phyloP scores from a whole-genome alignment of 1,140 invertebrate species.

The Phocides pigmalion region DNA sequence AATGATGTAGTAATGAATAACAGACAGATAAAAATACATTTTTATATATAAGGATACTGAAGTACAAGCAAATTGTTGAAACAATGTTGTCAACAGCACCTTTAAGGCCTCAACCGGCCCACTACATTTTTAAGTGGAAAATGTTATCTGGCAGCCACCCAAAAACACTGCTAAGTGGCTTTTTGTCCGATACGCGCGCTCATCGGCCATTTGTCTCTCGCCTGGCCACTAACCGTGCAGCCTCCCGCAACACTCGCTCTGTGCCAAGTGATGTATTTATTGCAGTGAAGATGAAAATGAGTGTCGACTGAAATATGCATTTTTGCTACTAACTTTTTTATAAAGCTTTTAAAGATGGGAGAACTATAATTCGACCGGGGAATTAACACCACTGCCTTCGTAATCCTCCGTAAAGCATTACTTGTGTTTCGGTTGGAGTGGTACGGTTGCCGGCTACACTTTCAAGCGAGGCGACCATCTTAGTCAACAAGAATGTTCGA shows the following conservation, averaged over 20 bases:
- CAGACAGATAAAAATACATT: too few species aligned
- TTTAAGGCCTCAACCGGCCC: not conserved
- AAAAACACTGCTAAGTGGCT: slow-evolving; percentile 22
- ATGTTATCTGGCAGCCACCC: slow-evolving; percentile 4
- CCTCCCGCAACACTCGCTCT: not conserved
- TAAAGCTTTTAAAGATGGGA: too few species aligned
- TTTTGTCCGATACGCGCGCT: not conserved
- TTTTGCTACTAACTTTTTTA: too few species aligned
- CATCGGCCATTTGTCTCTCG: slow-evolving; percentile 18
- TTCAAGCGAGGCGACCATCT: too few species aligned
- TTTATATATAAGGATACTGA: too few species aligned
- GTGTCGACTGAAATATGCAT: not conserved
- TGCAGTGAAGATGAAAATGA: not conserved
- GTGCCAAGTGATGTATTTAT: slow-evolving; percentile 20
- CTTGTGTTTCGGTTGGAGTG: too few species aligned
- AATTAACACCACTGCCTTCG: too few species aligned
- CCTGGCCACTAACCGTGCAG: slow-evolving; percentile 5
- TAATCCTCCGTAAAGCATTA: too few species aligned
- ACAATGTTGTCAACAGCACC: not conserved
- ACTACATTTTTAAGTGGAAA: slow-evolving; percentile 2
- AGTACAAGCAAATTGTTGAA: not conserved
- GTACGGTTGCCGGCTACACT: too few species aligned
- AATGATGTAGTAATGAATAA: too few species aligned
- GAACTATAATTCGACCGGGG: too few species aligned
- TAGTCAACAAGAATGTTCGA: too few species aligned